phyloP scores from a whole-genome alignment of 2,113 vertebrate genomes.

The Thymallus thymallus region DNA sequence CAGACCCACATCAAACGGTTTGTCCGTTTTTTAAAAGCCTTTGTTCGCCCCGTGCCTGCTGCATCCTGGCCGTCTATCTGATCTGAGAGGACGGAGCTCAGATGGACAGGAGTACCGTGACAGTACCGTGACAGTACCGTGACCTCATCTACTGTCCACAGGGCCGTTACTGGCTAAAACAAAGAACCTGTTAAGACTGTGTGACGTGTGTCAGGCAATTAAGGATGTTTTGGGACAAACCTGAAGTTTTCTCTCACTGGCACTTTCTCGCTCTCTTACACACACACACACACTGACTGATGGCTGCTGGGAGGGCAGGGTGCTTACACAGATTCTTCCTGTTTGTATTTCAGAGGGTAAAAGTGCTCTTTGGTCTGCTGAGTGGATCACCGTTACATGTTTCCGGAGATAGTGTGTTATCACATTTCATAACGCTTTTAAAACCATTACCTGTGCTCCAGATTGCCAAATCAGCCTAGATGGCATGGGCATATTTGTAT shows the following conservation, averaged over 20 bases:
- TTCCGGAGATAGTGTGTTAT: too few relatives aligned
- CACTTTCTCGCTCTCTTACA: neutral
- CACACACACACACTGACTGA: conserved; percentile 9
- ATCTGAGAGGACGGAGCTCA: neutral
- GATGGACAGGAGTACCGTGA: too few relatives aligned
- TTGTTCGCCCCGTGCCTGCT: conserved; percentile 16
- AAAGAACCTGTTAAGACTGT: neutral
- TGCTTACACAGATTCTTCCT: conserved; percentile 36
- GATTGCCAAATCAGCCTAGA: too few relatives aligned
- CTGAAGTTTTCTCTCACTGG: too few relatives aligned
- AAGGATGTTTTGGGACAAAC: neutral
- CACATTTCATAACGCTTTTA: too few relatives aligned
- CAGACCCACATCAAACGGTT: neutral
- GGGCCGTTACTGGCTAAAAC: neutral
- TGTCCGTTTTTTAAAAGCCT: neutral
- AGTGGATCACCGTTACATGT: too few relatives aligned
- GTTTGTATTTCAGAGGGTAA: conserved; percentile 23
- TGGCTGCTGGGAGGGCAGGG: conserved; percentile 20
- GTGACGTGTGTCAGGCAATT: neutral
- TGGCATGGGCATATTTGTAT: too few relatives aligned
- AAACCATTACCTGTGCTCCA: too few relatives aligned
- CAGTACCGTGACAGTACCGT: too few relatives aligned
- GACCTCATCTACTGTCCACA: neutral
- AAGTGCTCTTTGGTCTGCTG: conserved; percentile 17
- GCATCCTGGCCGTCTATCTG: conserved; percentile 27